Evolutionary conservation across 2,888 invertebrate genomes (phyloP), one percentile per base, ranked within the genome.

Genomic region (Apamea sordens): DNA sequence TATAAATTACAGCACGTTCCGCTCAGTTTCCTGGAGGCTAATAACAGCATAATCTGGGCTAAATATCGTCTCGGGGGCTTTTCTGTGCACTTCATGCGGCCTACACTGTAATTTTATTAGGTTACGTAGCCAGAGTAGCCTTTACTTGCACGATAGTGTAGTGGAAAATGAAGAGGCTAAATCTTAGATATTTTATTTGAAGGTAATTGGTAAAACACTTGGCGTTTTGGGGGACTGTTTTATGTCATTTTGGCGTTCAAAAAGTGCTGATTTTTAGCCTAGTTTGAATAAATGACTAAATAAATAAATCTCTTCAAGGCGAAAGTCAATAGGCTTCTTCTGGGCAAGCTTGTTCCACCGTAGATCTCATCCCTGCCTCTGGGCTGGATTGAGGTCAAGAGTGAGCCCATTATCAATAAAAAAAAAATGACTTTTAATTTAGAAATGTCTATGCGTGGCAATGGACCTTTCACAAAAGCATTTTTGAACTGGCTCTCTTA

Each of bases 21-120:
- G 15, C 70, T 67, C 32, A 68, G 18, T 67, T 83, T 68, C 75
- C 36, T 18, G 76, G 71, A 79, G 44, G 32, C 67, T 68, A 76
- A 83, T 73, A 79, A 53, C 69, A 53, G 59, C 53, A 44, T 83
- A 78, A 83, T 83, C 73, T 76, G 50, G 59, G 50, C 70, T 77
- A 73, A 79, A 85, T 86, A 73, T 74, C 65, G 68, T 77, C 85
- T 85, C 83, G 24, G n/a, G 75, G 73, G 78, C 69, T 32, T 72
- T 76, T 73, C 53, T 76, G 79, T 82, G 77, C 79, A 86, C 69
- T 86, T 80, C 63, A 75, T n/a, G 47, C 73, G 71, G 82, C 69
- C 41, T 24, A 32, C 73, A 69, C 63, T 81, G 80, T 86, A 86
- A 86, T 86, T 71, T 79, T 76, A 76, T 83, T 86, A 75, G 61